Evolutionary conservation across 2,113 vertebrate genomes (phyloP).

Genomic region (Forbesichthys papilliferus): DNA sequence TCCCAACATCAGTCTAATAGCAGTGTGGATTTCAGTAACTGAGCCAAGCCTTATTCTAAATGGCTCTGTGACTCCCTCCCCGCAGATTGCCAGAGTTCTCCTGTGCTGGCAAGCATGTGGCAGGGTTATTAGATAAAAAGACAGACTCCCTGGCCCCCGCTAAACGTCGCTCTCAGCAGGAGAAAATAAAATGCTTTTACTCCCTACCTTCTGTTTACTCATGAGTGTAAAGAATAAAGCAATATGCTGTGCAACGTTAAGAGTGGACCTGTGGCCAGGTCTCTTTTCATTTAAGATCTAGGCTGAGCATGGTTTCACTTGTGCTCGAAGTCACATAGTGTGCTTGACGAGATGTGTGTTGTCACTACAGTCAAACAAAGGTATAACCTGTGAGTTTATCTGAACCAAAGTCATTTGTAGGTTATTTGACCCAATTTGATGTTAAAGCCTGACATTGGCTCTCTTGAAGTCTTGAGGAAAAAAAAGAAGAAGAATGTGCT

Average conservation of each 20-base stretch:
- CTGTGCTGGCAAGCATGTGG: constrained; percentile 69
- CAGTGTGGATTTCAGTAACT: constrained; percentile 65
- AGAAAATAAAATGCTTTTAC: constrained; percentile 73
- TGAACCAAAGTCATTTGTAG: neutral
- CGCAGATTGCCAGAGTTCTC: constrained; percentile 63
- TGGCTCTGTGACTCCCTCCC: constrained; percentile 60
- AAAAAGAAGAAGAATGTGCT: constrained; percentile 18
- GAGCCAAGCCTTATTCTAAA: constrained; percentile 65
- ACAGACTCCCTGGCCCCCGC: constrained; percentile 73
- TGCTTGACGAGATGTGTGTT: constrained; percentile 50
- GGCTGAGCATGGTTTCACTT: constrained; percentile 55
- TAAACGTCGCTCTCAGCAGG: constrained; percentile 71
- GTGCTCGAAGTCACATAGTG: constrained; percentile 48
- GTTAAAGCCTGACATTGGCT: neutral
- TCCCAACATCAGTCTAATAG: constrained; percentile 52
- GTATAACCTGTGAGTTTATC: constrained; percentile 34
- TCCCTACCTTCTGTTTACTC: constrained; percentile 53
- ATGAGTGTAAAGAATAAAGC: constrained; percentile 63
- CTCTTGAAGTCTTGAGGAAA: constrained; percentile 12
- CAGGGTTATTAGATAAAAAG: constrained; percentile 75
- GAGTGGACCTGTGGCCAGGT: constrained; percentile 39
- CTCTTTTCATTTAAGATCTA: constrained; percentile 42
- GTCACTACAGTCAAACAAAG: constrained; percentile 45
- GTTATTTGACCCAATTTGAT: too few relatives aligned
- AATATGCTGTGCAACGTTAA: constrained; percentile 53